Evolutionary conservation across 2,113 vertebrate genomes (phyloP), one percentile per base, ranked within the genome.

Genomic region (Noturus placidus): DNA sequence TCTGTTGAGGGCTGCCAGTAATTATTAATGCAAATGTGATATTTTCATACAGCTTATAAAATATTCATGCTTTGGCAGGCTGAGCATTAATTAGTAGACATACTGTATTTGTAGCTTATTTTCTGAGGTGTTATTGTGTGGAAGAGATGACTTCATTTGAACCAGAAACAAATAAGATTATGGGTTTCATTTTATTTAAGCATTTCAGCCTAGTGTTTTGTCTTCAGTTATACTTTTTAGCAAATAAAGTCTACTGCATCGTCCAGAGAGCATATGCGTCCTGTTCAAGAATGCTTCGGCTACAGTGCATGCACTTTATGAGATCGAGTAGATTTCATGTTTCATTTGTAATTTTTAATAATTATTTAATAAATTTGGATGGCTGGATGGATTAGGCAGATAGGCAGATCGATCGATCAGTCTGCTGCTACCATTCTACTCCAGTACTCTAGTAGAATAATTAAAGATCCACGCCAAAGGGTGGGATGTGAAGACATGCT

Each of bases 21-120:
- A 91, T 93, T 91, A 94, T 92, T 93, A 85, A 94, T 94, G 93
- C 88, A 92, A 92, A 94, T 93, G 72, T 93, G 91, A 92, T 92
- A 92, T 95, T 94, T 93, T 88, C 89, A 88, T 91, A 91, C 87
- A 82, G 77, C 87, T 91, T 89, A 90, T 92, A 89, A 91, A 92
- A 87, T 90, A 92, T 92, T 93, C 77, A 94, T 92, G 89, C 57
- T 87, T 86, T 91, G 84, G 87, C 85, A 88, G 85, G 88, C 86
- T 86, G 80, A 38, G 87, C 90, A 87, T 93, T 88, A 93, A 88
- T 92, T 91, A 93, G 88, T 50, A 77, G 38, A 46, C n/a, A 13
- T 76, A 67, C 65, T 88, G 82, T 89, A 83, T 86, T 78, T n/a
- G 67, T 59, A 85, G 67, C 67, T 82, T 50, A 61, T 86, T 88